Base-by-base conservation (phyloP, 2,797 vertebrate genomes). In the Sandelia bainsii region DNA sequence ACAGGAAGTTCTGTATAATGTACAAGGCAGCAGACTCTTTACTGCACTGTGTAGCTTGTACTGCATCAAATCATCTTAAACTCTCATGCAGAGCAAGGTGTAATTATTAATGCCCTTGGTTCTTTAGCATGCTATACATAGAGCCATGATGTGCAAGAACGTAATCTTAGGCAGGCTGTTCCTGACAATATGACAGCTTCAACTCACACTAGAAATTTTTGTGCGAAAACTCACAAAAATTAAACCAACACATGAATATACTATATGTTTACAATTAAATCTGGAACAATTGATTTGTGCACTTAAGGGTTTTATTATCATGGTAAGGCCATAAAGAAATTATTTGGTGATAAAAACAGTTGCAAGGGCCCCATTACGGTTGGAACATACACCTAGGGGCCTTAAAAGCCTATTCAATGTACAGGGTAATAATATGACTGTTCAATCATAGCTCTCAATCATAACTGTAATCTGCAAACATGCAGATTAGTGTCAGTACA, bases 401-500 rank as follows among this genome's bases (percentile, higher is more conserved):
- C 58, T 62, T 11, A 37, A 46, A 34, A 54, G 8, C 5, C 48
- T 61, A 14, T 20, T 69, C 53, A 44, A 58, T 58, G 23, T 42
- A 62, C 17, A 37, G 60, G 22, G 23, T 25, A 59, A 59, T 59
- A 69, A 48, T 44, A 70, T 32, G 44, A 50, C 64, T 50, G 25
- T 11, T 75, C 51, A 72, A 54, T 68, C 44, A 50, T 3, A 66
- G 51, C 46, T 46, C 45, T 46, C 45, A 46, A 46, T 46, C 45
- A 34, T 29, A 34, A 34, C 49, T 49, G 53, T 27, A 20, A 40
- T 49, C 45, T 46, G 9, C 19, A 72, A 59, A 34, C 51, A 59
- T 63, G 44, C 37, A 72, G 37, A 78, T 76, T 27, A 74, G 53
- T 57, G 46, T 22, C 45, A 58, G 49, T 40, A 37, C 25, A 72